Evolutionary conservation across 2,888 invertebrate genomes (phyloP).

Genomic region (Theretra japonica): DNA sequence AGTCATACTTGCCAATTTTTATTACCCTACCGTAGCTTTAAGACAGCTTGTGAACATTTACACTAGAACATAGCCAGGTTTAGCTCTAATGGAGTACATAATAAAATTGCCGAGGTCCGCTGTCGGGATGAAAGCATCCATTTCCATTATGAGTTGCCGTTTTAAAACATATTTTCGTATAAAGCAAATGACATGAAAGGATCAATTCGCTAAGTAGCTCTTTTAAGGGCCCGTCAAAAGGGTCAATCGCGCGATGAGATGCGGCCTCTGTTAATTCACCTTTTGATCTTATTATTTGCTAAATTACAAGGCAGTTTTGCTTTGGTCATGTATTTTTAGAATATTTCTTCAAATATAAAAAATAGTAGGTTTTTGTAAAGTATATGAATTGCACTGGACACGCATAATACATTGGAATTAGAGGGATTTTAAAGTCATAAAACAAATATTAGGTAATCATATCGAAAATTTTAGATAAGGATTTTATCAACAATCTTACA

Average conservation of each 20-base stretch:
- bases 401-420: too few species aligned
- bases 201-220: conserved; percentile 77
- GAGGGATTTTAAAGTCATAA: too few species aligned
- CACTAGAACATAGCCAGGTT: not conserved
- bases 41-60: not conserved
- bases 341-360: not conserved
- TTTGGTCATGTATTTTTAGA: not conserved
- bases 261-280: conserved; percentile 62
- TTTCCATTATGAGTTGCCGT: conserved; percentile 31
- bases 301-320: conserved; percentile 37
- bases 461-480: too few species aligned
- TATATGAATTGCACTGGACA: too few species aligned
- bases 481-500: too few species aligned
- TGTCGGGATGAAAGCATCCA: conserved; percentile 31
- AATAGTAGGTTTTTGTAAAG: too few species aligned
- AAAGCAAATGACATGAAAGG: conserved; percentile 71
- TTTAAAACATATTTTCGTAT: conserved; percentile 47
- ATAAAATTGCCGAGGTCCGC: not conserved
- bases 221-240: conserved; percentile 59
- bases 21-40: too few species aligned
- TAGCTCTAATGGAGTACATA: not conserved
- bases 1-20: too few species aligned
- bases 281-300: conserved; percentile 62
- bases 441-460: too few species aligned
- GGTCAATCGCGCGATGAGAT: conserved; percentile 70